Percentiles rank a stretch among this genome's conserved stretches.
Evolutionary conservation across 2,888 invertebrate genomes (phyloP).

Genomic region (Conus canariensis): DNA sequence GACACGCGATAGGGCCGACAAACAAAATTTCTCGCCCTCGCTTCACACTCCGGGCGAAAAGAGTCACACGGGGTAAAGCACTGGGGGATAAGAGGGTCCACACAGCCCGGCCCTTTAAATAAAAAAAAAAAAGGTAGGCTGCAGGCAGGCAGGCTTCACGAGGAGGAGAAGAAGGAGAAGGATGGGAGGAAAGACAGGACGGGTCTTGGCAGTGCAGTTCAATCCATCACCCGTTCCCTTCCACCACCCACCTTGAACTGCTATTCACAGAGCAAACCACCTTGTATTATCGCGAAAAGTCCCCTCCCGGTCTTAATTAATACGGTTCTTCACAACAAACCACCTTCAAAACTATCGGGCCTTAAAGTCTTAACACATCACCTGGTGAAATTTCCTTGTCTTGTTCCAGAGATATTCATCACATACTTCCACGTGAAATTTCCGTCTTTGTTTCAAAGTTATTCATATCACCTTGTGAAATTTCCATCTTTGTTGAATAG

Average conservation of each 20-base stretch:
- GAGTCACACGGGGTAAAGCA: background rate
- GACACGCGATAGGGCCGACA: constrained; percentile 22
- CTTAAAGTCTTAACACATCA: no score
- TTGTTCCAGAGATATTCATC: no score
- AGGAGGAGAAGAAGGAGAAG: background rate
- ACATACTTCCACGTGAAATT: no score
- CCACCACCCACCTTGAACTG: background rate
- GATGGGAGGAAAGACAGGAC: background rate
- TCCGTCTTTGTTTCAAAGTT: no score
- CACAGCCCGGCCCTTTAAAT: background rate
- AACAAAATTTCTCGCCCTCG: constrained; percentile 3
- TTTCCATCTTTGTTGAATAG: no score
- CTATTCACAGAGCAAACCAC: no score
- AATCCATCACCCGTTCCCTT: background rate
- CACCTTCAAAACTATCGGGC: no score
- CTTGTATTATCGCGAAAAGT: no score
- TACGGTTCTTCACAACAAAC: no score
- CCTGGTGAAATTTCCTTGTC: no score
- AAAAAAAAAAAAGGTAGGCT: background rate
- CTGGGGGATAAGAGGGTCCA: background rate
- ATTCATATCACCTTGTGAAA: no score
- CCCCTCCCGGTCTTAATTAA: no score
- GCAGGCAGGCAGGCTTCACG: background rate
- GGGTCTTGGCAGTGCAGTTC: background rate
- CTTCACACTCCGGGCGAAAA: constrained; percentile 16